phyloP scores from a whole-genome alignment of 2,113 vertebrate genomes.

The Albula glossodonta region DNA sequence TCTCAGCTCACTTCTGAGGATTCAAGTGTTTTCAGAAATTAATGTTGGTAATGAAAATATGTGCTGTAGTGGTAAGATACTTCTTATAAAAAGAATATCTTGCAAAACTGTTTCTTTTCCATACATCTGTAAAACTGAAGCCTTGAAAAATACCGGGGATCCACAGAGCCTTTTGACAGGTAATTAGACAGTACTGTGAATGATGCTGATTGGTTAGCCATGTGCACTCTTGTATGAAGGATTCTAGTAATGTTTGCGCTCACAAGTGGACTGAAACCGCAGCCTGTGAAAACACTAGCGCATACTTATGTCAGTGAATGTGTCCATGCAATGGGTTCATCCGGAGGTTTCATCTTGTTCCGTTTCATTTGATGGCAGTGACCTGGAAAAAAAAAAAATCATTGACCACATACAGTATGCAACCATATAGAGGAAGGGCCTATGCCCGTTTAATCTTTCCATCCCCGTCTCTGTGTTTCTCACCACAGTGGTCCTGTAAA shows the following conservation, averaged over 20 bases:
- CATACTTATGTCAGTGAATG: not conserved
- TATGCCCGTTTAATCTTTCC: not conserved
- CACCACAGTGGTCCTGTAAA: not conserved
- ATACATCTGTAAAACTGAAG: not conserved
- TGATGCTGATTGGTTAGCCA: not conserved
- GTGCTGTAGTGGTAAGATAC: not conserved
- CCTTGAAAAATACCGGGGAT: not conserved
- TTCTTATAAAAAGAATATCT: not conserved
- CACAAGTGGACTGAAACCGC: not conserved
- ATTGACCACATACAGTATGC: not conserved
- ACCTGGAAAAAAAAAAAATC: not conserved
- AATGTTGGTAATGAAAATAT: not conserved
- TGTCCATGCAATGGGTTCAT: not conserved
- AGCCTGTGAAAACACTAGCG: not conserved
- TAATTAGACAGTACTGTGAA: not conserved
- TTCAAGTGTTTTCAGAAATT: not conserved
- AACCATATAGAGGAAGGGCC: not conserved
- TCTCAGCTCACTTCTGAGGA: not conserved
- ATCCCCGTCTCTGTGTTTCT: not conserved
- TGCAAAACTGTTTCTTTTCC: not conserved
- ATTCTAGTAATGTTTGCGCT: not conserved
- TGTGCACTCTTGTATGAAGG: conserved; percentile 6
- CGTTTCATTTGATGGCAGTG: not conserved
- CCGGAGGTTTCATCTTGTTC: not conserved
- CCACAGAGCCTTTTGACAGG: not conserved